Conservation (phyloP, 2,113 vertebrate species). For the Campylorhamphus procurvoides region DNA sequence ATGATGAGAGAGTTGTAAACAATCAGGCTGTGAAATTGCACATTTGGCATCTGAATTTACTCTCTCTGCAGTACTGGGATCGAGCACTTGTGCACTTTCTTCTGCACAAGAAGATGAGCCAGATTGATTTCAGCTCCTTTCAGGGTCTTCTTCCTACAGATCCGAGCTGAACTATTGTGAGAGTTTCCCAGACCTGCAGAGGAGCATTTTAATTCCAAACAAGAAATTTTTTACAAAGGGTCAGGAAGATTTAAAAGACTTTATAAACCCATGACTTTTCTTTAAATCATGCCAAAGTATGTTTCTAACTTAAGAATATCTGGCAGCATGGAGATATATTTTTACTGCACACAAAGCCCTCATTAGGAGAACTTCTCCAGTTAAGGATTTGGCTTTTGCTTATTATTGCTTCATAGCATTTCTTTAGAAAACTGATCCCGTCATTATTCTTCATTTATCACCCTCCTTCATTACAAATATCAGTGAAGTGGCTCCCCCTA, state of each 20-base stretch:
- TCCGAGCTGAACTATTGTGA: neutral
- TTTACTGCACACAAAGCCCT: neutral
- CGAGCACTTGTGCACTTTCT: neutral
- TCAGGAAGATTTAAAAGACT: neutral
- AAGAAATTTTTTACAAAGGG: rapidly evolving
- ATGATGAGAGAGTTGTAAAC: neutral
- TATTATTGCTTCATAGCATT: neutral
- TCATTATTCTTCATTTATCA: neutral
- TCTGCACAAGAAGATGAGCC: neutral
- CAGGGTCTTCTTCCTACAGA: neutral
- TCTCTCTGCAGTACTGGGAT: neutral
- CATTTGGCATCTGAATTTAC: neutral
- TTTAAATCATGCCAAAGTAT: neutral
- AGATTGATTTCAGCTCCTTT: neutral
- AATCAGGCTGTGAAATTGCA: neutral
- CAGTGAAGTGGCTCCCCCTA: neutral
- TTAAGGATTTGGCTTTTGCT: neutral
- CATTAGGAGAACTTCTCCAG: neutral
- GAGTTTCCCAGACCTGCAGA: neutral
- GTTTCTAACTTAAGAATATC: neutral
- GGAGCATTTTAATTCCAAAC: neutral
- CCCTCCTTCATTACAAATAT: neutral
- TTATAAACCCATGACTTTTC: neutral
- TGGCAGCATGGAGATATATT: neutral
- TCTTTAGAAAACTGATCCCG: neutral